A percentile compares a stretch with the other conserved stretches of the same genome.
Conservation (phyloP, 2,797 vertebrate genomes). For the Characodon lateralis region DNA sequence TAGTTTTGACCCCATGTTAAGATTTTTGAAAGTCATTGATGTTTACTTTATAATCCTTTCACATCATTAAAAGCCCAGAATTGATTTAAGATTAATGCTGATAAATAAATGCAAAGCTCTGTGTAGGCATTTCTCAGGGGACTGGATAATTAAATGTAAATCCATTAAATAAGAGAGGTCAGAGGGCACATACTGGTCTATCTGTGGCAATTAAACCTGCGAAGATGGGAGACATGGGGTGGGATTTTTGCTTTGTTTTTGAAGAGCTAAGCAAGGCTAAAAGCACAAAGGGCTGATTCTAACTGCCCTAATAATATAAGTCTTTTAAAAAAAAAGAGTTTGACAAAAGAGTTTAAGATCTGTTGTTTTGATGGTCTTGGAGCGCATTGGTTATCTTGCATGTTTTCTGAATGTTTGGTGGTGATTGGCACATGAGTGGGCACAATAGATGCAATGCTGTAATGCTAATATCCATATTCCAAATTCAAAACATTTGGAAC, state of each 20-base stretch:
- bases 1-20: neutral
- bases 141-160: conserved; percentile 68
- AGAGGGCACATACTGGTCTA: conserved; percentile 57
- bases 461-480: neutral
- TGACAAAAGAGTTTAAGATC: neutral
- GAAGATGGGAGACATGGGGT: conserved; percentile 12
- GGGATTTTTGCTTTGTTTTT: conserved; percentile 30
- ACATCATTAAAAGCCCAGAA: neutral
- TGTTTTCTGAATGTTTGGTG: neutral
- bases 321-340: neutral
- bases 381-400: neutral
- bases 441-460: no score
- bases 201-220: conserved; percentile 61
- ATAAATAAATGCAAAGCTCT: neutral
- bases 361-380: neutral
- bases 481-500: neutral
- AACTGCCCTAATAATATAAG: neutral
- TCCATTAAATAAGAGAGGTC: conserved; percentile 68
- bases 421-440: neutral
- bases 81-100: neutral
- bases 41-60: neutral
- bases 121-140: conserved; percentile 44
- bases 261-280: no score
- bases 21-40: neutral
- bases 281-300: neutral